These are phyloP conservation scores for Euproctis similis DNA, from an alignment of 2,888 invertebrate genomes.

Conservation along the genomic window DNA sequence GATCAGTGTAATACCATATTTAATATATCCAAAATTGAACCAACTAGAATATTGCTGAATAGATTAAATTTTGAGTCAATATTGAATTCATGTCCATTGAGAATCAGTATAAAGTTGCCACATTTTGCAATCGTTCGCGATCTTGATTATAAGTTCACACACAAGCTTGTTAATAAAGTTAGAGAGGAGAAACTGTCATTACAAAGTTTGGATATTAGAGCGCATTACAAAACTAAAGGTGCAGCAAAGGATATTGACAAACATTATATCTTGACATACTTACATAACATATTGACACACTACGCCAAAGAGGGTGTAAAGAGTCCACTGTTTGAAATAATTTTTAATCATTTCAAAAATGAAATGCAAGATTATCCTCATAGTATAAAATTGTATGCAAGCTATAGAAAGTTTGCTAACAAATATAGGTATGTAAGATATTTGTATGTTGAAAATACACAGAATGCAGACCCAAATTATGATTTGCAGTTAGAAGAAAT, in stretches of 20 bases:
- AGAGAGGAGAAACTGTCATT: neutral
- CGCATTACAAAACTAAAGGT: neutral
- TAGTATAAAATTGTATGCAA: constrained; percentile 10
- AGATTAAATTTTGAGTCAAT: constrained; percentile 7
- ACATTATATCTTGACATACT: neutral
- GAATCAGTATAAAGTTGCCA: constrained; percentile 10
- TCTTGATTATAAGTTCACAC: constrained; percentile 8
- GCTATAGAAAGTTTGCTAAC: constrained; percentile 23
- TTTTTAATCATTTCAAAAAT: constrained; percentile 15
- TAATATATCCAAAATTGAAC: constrained; percentile 23
- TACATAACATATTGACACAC: neutral
- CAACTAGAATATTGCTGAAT: constrained; percentile 18
- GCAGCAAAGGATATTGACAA: neutral
- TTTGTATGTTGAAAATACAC: constrained; percentile 26
- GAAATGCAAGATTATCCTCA: constrained; percentile 20
- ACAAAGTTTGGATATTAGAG: constrained; percentile 1
- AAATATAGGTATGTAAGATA: constrained; percentile 40
- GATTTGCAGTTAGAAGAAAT: constrained; percentile 47
- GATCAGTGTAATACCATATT: constrained; percentile 33
- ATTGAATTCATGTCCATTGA: constrained; percentile 10
- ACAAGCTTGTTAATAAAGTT: constrained; percentile 14
- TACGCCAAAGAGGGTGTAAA: neutral
- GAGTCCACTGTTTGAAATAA: neutral
- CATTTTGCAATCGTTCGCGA: constrained; percentile 7
- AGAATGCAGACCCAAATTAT: constrained; percentile 12